A percentile compares a stretch with the other conserved stretches of the same genome.
Conservation (phyloP, 1,140 invertebrate species). For the Scaptodrosophila lebanonensis region DNA sequence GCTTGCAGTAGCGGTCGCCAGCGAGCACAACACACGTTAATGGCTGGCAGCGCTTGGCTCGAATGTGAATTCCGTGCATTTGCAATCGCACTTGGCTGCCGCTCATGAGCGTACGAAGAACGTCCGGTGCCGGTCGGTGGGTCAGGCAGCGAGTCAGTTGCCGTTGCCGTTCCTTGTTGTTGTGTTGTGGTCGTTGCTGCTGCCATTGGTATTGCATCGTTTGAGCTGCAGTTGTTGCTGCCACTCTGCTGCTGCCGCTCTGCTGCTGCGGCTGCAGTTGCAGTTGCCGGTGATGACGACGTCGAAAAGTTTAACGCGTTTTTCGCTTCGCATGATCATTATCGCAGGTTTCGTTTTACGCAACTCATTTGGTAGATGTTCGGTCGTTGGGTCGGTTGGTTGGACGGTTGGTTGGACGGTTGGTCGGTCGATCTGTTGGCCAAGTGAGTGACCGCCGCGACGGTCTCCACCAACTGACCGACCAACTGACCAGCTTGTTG, state of each 20-base stretch:
- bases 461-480: too few relatives aligned
- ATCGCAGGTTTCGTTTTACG: constrained; percentile 68
- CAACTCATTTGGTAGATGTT: constrained; percentile 70
- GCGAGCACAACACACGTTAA: constrained; percentile 57
- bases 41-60: constrained; percentile 53
- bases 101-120: too few relatives aligned
- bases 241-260: not conserved
- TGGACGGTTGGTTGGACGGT: too few relatives aligned
- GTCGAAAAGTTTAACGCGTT: constrained; percentile 72
- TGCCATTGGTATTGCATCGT: too few relatives aligned
- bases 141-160: constrained; percentile 21
- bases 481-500: too few relatives aligned
- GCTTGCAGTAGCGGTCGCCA: constrained; percentile 51
- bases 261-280: constrained; percentile 9
- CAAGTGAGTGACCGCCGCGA: too few relatives aligned
- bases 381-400: constrained; percentile 29
- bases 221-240: constrained; percentile 5
- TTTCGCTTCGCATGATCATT: constrained; percentile 74
- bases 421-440: too few relatives aligned
- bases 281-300: constrained; percentile 54
- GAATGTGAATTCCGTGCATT: constrained; percentile 74
- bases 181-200: too few relatives aligned
- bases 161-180: too few relatives aligned
- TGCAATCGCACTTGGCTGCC: constrained; percentile 71
- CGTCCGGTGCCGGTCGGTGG: constrained; percentile 57